These are phyloP conservation scores for Spialia ferax DNA, from an alignment of 2,888 invertebrate species.

Conservation along the genomic window DNA sequence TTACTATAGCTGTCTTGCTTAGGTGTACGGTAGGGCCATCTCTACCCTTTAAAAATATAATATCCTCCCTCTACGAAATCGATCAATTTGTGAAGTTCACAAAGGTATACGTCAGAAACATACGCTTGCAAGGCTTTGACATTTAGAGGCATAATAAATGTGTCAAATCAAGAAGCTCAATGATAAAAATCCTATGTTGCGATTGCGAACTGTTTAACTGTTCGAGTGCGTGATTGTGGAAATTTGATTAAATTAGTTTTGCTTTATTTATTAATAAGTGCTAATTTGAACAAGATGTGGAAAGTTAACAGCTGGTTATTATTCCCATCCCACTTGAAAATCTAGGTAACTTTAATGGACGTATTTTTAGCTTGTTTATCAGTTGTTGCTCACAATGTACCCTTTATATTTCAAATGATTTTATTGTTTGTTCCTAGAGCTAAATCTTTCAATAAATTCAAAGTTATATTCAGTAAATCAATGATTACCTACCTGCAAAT, in stretches of 20 bases:
- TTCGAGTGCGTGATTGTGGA: slow-evolving; percentile 50
- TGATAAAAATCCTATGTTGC: slow-evolving; percentile 43
- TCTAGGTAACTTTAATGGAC: slow-evolving; percentile 42
- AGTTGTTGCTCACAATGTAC: slow-evolving; percentile 45
- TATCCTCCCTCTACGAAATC: too few species aligned
- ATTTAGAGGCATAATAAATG: slow-evolving; percentile 41
- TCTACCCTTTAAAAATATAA: too few species aligned
- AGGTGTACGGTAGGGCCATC: too few species aligned
- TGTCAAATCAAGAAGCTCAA: slow-evolving; percentile 41
- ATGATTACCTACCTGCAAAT: too few species aligned
- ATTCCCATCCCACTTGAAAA: slow-evolving; percentile 41
- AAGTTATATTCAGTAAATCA: too few species aligned
- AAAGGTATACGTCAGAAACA: slow-evolving; percentile 13
- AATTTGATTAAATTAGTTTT: slow-evolving; percentile 40
- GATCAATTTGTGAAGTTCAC: slow-evolving; percentile 42
- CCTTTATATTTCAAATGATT: slow-evolving; percentile 43
- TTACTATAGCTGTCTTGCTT: too few species aligned
- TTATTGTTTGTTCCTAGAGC: too few species aligned
- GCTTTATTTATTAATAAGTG: slow-evolving; percentile 38
- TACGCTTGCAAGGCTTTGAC: slow-evolving; percentile 24
- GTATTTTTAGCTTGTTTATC: slow-evolving; percentile 48
- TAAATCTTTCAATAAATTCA: too few species aligned
- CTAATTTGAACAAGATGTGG: slow-evolving; percentile 38
- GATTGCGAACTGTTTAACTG: slow-evolving; percentile 43
- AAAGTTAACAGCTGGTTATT: slow-evolving; percentile 35